These are phyloP conservation scores for Papilio polyxenes DNA, from an alignment of 1,140 invertebrate genomes.

Conservation along the genomic window DNA sequence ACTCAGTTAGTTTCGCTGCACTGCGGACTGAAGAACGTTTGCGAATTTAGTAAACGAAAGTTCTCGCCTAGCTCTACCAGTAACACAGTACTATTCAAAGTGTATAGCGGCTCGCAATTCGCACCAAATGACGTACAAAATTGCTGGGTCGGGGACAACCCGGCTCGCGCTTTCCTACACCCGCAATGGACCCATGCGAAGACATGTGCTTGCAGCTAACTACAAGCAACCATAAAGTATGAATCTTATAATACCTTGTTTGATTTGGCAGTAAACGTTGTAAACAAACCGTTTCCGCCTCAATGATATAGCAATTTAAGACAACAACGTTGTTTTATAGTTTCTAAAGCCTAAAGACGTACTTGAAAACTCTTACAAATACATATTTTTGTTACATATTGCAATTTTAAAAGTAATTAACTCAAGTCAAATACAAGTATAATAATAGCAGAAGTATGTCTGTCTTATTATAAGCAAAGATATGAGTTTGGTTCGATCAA, in stretches of 20 bases:
- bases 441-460: too few species aligned
- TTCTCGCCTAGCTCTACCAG: constrained; percentile 5
- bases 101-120: neutral
- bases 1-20: constrained; percentile 7
- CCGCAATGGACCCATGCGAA: neutral
- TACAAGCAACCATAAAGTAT: neutral
- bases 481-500: too few species aligned
- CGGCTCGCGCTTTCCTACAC: neutral
- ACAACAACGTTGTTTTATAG: constrained; percentile 6
- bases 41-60: constrained; percentile 4
- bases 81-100: neutral
- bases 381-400: neutral
- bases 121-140: too few species aligned
- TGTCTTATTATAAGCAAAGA: too few species aligned
- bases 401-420: neutral
- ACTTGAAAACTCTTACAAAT: neutral
- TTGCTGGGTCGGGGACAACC: neutral
- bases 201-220: neutral
- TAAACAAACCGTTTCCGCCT: constrained; percentile 15
- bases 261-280: constrained; percentile 24
- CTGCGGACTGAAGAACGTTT: constrained; percentile 13
- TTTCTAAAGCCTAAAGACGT: neutral
- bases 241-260: constrained; percentile 4
- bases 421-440: too few species aligned
- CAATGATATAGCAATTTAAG: constrained; percentile 22